Conservation (phyloP, 2,113 vertebrate species). For the Eolophus roseicapilla region DNA sequence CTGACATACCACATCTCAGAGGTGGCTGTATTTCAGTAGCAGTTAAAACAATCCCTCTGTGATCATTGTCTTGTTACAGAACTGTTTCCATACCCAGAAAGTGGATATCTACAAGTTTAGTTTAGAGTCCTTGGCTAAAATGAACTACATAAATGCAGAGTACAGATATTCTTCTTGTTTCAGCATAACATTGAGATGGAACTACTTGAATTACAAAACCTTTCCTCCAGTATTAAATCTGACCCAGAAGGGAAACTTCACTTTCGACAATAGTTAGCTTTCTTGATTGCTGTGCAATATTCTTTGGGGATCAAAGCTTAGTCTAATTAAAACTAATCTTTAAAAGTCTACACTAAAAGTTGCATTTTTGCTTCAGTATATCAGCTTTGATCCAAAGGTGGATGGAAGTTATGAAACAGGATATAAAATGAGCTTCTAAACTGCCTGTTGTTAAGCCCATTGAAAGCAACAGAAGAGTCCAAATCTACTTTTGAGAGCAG, state of each 20-base stretch:
- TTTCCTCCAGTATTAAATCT: not conserved
- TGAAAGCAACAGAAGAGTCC: not conserved
- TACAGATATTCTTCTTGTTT: not conserved
- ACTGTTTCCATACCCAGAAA: not conserved
- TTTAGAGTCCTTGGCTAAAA: not conserved
- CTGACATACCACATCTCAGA: not conserved
- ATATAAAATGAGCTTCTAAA: not conserved
- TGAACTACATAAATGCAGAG: not conserved
- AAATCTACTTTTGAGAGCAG: not conserved
- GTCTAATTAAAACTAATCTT: not conserved
- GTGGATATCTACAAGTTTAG: not conserved
- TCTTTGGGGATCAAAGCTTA: not conserved
- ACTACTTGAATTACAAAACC: not conserved
- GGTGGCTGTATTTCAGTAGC: not conserved
- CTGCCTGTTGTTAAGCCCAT: not conserved
- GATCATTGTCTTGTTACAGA: not conserved
- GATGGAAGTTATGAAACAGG: not conserved
- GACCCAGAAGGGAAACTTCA: not conserved
- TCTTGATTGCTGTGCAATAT: not conserved
- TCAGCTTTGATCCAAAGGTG: not conserved
- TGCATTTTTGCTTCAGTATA: not conserved
- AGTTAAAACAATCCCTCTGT: not conserved
- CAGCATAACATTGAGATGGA: not conserved
- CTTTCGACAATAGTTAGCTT: not conserved
- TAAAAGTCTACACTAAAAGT: not conserved